phyloP scores from a whole-genome alignment of 2,797 vertebrate species.

The Catharus ustulatus region DNA sequence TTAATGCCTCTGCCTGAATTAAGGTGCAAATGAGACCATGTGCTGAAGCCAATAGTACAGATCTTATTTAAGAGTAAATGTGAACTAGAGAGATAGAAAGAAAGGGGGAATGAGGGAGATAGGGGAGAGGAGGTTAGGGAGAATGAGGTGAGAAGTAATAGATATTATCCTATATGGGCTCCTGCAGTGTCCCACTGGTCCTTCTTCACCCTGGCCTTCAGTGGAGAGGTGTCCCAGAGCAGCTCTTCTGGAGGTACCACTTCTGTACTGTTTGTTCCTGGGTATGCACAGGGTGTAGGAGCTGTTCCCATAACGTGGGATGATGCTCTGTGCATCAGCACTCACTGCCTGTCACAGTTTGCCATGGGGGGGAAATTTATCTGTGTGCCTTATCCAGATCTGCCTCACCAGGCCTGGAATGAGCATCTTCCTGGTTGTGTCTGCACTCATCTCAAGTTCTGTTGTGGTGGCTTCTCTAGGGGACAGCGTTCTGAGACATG shows the following conservation, averaged over 20 bases:
- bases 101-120: fast-evolving
- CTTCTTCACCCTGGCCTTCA: background rate
- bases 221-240: fast-evolving
- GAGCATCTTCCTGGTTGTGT: background rate
- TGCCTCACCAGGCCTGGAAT: background rate
- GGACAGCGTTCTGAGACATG: background rate
- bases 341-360: background rate
- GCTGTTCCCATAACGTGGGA: fast-evolving
- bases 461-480: background rate
- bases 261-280: background rate
- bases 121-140: too few relatives aligned
- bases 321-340: background rate
- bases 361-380: background rate
- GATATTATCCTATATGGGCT: background rate
- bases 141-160: background rate
- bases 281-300: background rate
- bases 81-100: background rate
- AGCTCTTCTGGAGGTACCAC: background rate
- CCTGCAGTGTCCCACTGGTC: background rate
- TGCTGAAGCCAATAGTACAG: background rate
- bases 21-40: fast-evolving
- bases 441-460: background rate
- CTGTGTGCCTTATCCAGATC: fast-evolving
- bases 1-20: background rate
- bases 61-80: background rate